phyloP scores from a whole-genome alignment of 2,797 vertebrate species.

The Rhinichthys osculus region DNA sequence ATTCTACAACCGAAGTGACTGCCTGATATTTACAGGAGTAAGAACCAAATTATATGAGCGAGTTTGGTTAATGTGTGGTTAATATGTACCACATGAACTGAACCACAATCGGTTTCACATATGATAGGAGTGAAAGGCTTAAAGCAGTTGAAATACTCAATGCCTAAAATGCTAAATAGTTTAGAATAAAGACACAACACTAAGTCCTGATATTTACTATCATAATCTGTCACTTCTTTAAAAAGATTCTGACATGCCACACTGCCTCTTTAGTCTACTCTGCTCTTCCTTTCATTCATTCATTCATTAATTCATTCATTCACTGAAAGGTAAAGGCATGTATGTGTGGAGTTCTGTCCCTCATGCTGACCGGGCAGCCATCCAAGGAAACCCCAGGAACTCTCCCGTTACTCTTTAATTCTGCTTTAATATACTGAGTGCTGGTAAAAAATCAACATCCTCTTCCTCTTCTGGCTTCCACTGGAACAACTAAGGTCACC shows the following conservation, averaged over 20 bases:
- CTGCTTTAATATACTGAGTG: conserved; percentile 40
- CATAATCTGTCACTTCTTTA: not conserved
- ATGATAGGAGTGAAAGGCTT: not conserved
- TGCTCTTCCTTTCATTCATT: not conserved
- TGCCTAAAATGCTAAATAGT: not conserved
- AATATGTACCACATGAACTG: not conserved
- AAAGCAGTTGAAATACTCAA: not conserved
- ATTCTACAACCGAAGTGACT: not conserved
- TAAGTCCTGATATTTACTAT: not conserved
- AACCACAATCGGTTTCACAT: not conserved
- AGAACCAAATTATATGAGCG: no score
- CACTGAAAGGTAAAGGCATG: conserved; percentile 14
- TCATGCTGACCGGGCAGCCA: conserved; percentile 20
- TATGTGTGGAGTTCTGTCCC: conserved; percentile 28
- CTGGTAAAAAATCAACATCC: conserved; percentile 45
- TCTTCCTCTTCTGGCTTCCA: conserved; percentile 47
- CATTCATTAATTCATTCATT: not conserved
- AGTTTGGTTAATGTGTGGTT: not conserved
- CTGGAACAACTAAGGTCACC: conserved; percentile 7
- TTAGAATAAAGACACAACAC: not conserved
- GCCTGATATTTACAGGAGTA: not conserved
- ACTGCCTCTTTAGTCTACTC: not conserved
- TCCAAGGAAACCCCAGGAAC: conserved; percentile 46
- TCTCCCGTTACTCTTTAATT: conserved; percentile 43
- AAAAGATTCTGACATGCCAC: not conserved